Base-by-base conservation (phyloP, 2,113 vertebrate genomes). In the Corvus cornix region DNA sequence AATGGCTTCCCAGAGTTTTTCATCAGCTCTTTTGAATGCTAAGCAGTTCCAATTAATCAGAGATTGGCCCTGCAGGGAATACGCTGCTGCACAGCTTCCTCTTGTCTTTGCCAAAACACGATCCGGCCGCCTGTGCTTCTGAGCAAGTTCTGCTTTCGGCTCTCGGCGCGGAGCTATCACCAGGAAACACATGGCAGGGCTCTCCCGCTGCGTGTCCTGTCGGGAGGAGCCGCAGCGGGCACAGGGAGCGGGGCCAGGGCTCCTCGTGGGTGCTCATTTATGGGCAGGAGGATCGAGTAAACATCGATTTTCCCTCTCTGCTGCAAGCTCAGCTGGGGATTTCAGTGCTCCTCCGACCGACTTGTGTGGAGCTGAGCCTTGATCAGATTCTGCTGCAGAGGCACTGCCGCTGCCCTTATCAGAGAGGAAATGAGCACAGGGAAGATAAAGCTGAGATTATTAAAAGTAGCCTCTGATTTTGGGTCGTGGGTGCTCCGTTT, bases 171-270 rank as follows among this genome's bases (percentile, higher is more conserved):
- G 78, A n/a, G 78, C 89, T 92, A n/a, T 94, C 86, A 1, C 30
- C 95, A 92, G 96, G 95, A 96, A 95, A 73, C 90, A 84, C 83
- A 26, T 20, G 91, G 84, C 90, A 73, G 43, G 1, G 53, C 74
- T 46, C 7, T 60, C 16, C 74, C 39, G 60, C 69, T 28, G 43
- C 4, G 9, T 23, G 87, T 90, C 85, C 90, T 81, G 89, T 6
- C 26, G 10, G 39, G 49, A 68, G 35, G 44, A 63, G 66, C 64
- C 1, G 4, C 28, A 10, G 68, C 2, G 12, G 51, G 44, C 6
- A 5, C 18, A 1, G 1, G 10, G 21, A 33, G 63, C 53, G 0
- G 23, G 60, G 67, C 64, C 35, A 0, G 8, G 23, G 56, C 69
- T 15, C 11, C n/a, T 41, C 27, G 0, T 21, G 1, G 5, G 8